Conservation (phyloP, 2,888 invertebrate genomes). For the Lochmaea crataegi region DNA sequence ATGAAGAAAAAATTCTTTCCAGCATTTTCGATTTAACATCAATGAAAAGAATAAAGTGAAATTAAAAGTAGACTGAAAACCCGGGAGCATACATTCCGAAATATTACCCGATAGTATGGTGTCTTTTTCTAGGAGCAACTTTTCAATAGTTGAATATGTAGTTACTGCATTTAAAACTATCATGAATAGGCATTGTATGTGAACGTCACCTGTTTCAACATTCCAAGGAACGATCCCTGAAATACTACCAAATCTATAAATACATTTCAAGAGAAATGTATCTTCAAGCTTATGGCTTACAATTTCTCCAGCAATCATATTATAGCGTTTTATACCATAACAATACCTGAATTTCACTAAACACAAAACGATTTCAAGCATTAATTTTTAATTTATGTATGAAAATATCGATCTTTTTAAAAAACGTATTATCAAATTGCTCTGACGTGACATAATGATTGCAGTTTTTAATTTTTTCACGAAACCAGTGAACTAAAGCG, state of each 20-base stretch:
- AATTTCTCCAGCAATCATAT: neutral
- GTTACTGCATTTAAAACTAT: neutral
- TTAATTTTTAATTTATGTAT: neutral
- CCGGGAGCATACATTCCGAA: neutral
- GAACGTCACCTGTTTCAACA: neutral
- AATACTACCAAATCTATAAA: conserved; percentile 1
- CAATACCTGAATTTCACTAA: neutral
- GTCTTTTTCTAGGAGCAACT: neutral
- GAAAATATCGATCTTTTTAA: no score
- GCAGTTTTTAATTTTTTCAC: no score
- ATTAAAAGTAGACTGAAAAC: neutral
- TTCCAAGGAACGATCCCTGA: neutral
- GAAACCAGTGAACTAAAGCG: no score
- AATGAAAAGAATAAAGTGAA: neutral
- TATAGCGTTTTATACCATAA: neutral
- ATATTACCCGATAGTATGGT: neutral
- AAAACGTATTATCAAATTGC: no score
- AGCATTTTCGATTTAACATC: neutral
- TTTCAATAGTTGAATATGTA: neutral
- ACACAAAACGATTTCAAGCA: no score
- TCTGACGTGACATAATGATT: no score
- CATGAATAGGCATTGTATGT: neutral
- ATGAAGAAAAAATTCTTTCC: neutral
- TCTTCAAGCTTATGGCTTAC: neutral
- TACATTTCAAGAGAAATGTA: neutral